phyloP scores from a whole-genome alignment of 2,113 vertebrate species.

The Cyanistes caeruleus region DNA sequence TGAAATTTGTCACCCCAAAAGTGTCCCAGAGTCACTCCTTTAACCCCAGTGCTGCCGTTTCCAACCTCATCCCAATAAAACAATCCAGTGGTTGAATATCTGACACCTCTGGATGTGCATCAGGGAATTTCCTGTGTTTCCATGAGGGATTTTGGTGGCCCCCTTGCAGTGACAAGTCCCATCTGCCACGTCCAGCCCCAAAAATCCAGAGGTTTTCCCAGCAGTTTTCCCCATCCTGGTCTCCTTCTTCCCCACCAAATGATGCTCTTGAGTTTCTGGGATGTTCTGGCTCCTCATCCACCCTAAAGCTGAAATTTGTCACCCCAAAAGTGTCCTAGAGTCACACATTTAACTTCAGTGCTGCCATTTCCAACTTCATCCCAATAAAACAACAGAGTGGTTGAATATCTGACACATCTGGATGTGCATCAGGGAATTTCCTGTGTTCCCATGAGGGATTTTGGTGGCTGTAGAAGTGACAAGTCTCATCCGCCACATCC shows the following conservation, averaged over 20 bases:
- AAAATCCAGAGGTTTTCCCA: background rate
- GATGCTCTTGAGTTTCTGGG: background rate
- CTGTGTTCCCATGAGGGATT: rapidly evolving
- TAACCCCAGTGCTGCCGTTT: rapidly evolving
- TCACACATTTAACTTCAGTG: rapidly evolving
- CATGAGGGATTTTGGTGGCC: rapidly evolving
- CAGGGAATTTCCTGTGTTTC: rapidly evolving
- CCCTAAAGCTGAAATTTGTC: background rate
- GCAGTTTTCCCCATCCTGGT: rapidly evolving
- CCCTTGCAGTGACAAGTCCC: background rate
- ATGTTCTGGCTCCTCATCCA: background rate
- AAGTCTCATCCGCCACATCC: background rate
- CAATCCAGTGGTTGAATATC: rapidly evolving
- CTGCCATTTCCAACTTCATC: background rate
- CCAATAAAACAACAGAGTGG: background rate
- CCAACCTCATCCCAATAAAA: background rate
- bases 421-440: rapidly evolving
- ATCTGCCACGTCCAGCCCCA: background rate
- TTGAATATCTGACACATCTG: rapidly evolving
- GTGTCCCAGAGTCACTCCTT: rapidly evolving
- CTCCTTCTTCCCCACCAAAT: background rate
- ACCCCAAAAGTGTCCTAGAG: background rate
- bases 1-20: background rate
- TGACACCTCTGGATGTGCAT: rapidly evolving
- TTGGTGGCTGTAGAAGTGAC: background rate